These are phyloP conservation scores for Periophthalmus magnuspinnatus DNA, from an alignment of 2,797 vertebrate species.

Conservation along the genomic window DNA sequence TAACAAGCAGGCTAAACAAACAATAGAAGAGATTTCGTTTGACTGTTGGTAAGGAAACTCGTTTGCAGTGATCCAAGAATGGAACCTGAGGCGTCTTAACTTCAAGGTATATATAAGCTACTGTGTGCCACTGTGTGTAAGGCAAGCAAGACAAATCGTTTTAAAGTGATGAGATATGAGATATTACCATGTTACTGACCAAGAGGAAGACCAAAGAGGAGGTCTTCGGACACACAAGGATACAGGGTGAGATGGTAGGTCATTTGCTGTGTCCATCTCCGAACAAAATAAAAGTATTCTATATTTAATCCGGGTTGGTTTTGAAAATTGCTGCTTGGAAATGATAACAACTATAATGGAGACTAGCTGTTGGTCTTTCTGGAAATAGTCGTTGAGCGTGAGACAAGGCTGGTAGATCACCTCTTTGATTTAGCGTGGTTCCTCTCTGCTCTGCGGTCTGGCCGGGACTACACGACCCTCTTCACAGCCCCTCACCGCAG, in stretches of 20 bases:
- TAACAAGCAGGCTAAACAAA: background rate
- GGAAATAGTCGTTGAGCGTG: constrained; percentile 60
- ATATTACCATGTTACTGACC: background rate
- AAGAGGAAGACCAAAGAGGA: background rate
- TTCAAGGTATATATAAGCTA: background rate
- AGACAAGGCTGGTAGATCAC: constrained; percentile 58
- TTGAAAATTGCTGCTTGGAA: constrained; percentile 58
- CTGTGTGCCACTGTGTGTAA: background rate
- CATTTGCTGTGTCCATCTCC: constrained; percentile 8
- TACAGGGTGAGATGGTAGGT: background rate
- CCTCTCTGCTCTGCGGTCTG: constrained; percentile 62
- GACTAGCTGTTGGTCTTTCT: constrained; percentile 61
- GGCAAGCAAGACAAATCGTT: background rate
- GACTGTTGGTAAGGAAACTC: background rate
- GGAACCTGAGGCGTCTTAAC: background rate
- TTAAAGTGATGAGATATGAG: background rate
- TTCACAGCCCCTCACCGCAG: constrained; percentile 67
- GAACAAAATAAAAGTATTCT: constrained; percentile 3
- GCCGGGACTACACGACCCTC: constrained; percentile 60
- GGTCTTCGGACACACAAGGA: background rate
- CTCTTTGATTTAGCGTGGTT: constrained; percentile 69
- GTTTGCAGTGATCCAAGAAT: background rate
- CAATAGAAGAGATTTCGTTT: background rate
- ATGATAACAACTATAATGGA: constrained; percentile 63
- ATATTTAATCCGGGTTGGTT: constrained; percentile 41